Conservation (phyloP, 2,113 vertebrate genomes). For the Nothoprocta perdicaria region DNA sequence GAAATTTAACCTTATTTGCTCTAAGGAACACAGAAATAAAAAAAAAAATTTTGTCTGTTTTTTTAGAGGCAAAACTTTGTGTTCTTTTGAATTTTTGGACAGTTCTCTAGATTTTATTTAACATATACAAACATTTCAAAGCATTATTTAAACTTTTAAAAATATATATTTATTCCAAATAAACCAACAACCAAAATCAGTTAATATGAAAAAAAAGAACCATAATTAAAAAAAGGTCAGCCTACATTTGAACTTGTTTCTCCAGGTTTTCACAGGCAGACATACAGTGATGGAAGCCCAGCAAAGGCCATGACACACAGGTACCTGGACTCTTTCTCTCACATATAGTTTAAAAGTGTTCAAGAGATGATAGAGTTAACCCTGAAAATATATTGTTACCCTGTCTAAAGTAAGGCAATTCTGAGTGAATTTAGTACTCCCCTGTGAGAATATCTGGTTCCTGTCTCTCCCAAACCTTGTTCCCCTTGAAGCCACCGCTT, state of each 20-base stretch:
- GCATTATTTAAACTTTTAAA: neutral
- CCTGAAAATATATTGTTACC: neutral
- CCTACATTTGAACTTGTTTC: conserved; percentile 19
- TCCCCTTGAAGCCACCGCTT: neutral
- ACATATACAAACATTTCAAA: neutral
- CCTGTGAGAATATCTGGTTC: neutral
- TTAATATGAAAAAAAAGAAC: neutral
- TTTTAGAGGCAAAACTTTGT: neutral
- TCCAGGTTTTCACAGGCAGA: conserved; percentile 50
- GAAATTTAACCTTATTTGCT: neutral
- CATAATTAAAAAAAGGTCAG: neutral
- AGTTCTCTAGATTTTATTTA: neutral
- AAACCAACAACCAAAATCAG: neutral
- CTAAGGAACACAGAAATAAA: neutral
- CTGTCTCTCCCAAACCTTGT: neutral
- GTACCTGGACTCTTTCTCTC: neutral
- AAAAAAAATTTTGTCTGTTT: neutral
- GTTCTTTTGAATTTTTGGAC: neutral
- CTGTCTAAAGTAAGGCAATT: neutral
- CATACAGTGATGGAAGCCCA: neutral
- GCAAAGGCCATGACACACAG: conserved; percentile 41
- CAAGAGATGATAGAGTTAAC: neutral
- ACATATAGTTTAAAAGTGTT: neutral
- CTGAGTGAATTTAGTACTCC: neutral
- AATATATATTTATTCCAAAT: neutral